A percentile compares a stretch with the other conserved stretches of the same genome.
phyloP scores from a whole-genome alignment of 2,888 invertebrate species.

The Deilephila elpenor region DNA sequence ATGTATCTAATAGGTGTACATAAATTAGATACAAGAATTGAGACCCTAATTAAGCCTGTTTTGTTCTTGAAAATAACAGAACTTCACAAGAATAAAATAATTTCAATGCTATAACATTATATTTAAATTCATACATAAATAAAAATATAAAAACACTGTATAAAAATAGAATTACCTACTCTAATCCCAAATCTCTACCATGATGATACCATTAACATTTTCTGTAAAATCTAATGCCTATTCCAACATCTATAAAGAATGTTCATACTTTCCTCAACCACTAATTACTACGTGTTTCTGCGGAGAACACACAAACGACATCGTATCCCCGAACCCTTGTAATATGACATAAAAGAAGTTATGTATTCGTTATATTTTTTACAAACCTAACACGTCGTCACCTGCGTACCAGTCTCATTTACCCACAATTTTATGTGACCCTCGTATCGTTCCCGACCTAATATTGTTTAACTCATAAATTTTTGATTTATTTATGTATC shows the following conservation, averaged over 20 bases:
- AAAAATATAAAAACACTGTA: too few relatives aligned
- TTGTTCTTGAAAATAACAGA: too few relatives aligned
- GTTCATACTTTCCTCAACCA: background rate
- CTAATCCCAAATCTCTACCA: too few relatives aligned
- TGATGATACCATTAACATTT: too few relatives aligned
- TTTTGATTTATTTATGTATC: constrained; percentile 26
- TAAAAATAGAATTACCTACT: too few relatives aligned
- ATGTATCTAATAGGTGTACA: background rate
- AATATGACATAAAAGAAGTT: constrained; percentile 12
- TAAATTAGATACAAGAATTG: background rate
- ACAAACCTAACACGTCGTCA: constrained; percentile 25
- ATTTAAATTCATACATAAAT: too few relatives aligned
- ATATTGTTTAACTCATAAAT: constrained; percentile 28
- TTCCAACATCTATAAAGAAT: background rate
- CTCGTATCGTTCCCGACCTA: constrained; percentile 25
- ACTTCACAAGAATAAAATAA: too few relatives aligned
- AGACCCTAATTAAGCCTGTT: too few relatives aligned
- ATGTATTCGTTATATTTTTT: constrained; percentile 16
- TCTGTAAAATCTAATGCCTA: background rate
- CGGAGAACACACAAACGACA: background rate
- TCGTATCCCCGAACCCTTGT: constrained; percentile 4
- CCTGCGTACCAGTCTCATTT: constrained; percentile 27
- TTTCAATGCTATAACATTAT: too few relatives aligned
- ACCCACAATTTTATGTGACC: constrained; percentile 27
- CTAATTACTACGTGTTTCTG: background rate